phyloP scores from a whole-genome alignment of 2,113 vertebrate genomes.

The Alectura lathami region DNA sequence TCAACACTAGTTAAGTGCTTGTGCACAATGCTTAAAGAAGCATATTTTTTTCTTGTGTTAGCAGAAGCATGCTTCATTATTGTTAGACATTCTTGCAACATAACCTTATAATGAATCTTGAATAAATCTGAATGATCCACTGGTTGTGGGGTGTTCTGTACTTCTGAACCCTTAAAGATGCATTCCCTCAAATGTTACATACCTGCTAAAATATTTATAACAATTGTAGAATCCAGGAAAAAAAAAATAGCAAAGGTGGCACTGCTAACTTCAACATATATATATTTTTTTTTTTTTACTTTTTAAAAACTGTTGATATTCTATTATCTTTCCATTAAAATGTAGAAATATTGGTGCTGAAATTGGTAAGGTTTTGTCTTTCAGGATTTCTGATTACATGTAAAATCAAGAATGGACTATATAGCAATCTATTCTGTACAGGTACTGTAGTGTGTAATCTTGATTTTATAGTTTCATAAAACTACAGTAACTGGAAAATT shows the following conservation, averaged over 20 bases:
- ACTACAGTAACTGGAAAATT: neutral
- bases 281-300: neutral
- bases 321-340: neutral
- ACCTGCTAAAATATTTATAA: too few species aligned
- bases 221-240: rapidly evolving
- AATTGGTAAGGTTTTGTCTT: neutral
- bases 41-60: neutral
- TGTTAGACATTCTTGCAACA: rapidly evolving
- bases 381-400: neutral
- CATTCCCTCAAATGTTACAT: too few species aligned
- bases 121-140: neutral
- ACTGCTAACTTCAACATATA: neutral
- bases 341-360: neutral
- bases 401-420: slow-evolving; percentile 34
- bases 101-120: neutral
- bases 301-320: neutral
- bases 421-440: slow-evolving; percentile 49
- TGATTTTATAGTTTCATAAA: slow-evolving; percentile 27
- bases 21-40: neutral
- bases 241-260: rapidly evolving
- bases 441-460: slow-evolving; percentile 20
- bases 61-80: neutral
- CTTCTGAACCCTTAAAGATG: neutral
- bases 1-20: neutral
- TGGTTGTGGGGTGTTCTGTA: neutral